Percentiles rank a stretch among this genome's conserved stretches.
Conservation (phyloP, 2,113 vertebrate species). For the Morone chrysops region DNA sequence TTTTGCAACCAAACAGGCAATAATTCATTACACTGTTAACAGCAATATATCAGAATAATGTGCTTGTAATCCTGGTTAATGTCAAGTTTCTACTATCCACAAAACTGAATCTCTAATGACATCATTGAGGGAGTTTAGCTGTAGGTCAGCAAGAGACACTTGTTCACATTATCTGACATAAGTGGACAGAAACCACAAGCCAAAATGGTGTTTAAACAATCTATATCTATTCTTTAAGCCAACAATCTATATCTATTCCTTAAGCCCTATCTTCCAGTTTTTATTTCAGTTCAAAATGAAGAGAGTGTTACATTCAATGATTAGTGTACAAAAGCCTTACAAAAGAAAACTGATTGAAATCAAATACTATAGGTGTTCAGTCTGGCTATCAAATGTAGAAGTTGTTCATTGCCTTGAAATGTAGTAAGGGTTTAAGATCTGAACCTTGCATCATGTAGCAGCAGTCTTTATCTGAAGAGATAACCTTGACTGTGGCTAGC, state of each 20-base stretch:
- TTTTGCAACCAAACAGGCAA: conserved; percentile 29
- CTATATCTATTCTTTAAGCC: neutral
- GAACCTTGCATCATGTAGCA: conserved; percentile 17
- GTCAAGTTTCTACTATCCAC: neutral
- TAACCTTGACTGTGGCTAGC: conserved; percentile 25
- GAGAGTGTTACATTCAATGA: neutral
- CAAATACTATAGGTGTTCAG: neutral
- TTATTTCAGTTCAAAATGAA: neutral
- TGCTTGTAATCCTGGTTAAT: conserved; percentile 7
- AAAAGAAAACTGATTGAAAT: conserved; percentile 20
- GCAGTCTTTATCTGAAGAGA: conserved; percentile 32
- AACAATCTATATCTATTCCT: neutral
- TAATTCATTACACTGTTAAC: conserved; percentile 14
- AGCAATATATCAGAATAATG: conserved; percentile 21
- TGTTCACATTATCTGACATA: neutral
- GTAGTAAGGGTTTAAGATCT: conserved; percentile 8
- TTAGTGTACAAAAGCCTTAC: neutral
- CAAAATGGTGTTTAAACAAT: neutral
- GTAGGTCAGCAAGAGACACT: neutral
- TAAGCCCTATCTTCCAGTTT: neutral
- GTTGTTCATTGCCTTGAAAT: neutral
- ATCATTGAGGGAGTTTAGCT: neutral
- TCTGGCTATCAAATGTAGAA: neutral
- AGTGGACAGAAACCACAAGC: neutral
- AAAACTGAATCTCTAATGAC: conserved; percentile 2